Conservation (phyloP, 1,140 invertebrate genomes). For the Ips typographus region DNA sequence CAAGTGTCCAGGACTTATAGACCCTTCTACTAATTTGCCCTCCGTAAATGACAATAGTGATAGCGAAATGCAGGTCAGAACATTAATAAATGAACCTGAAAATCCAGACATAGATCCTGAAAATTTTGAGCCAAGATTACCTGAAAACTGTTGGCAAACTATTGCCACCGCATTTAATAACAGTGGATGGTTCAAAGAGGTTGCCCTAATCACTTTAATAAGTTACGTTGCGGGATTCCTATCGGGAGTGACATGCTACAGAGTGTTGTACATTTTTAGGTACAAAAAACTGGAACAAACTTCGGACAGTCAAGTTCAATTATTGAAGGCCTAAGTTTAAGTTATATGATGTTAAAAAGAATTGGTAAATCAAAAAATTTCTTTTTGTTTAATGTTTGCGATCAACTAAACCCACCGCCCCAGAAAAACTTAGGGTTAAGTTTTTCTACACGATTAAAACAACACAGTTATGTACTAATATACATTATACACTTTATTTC, state of each 20-base stretch:
- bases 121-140: slow-evolving; percentile 5
- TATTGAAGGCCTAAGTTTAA: slow-evolving; percentile 4
- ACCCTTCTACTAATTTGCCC: not conserved
- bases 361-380: too few relatives aligned
- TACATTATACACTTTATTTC: too few relatives aligned
- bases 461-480: too few relatives aligned
- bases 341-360: too few relatives aligned
- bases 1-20: not conserved
- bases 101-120: not conserved
- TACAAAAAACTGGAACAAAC: slow-evolving; percentile 28
- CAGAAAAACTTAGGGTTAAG: too few relatives aligned
- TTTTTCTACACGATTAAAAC: too few relatives aligned
- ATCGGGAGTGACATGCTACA: slow-evolving; percentile 16
- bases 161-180: slow-evolving; percentile 1
- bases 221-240: slow-evolving; percentile 25
- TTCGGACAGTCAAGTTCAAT: slow-evolving; percentile 28
- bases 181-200: not conserved
- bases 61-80: not conserved
- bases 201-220: not conserved
- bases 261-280: slow-evolving; percentile 10
- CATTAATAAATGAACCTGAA: not conserved
- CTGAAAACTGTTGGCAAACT: slow-evolving; percentile 14
- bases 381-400: too few relatives aligned
- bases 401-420: too few relatives aligned
- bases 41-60: slow-evolving; percentile 1